A percentile compares a stretch with the other conserved stretches of the same genome.
phyloP scores from a whole-genome alignment of 2,797 vertebrate genomes.

The Picus viridis region DNA sequence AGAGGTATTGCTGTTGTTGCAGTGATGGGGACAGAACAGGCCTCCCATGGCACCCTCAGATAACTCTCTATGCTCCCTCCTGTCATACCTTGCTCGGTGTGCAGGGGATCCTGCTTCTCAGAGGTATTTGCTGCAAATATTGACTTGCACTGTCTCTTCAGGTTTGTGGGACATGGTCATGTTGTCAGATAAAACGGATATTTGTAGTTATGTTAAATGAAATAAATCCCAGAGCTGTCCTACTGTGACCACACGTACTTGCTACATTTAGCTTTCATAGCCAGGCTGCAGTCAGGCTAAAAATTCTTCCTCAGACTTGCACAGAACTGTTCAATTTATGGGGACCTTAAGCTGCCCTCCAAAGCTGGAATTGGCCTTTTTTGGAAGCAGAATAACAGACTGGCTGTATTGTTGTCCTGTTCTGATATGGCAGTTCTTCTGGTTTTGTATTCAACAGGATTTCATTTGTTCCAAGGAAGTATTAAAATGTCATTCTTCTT shows the following conservation, averaged over 20 bases:
- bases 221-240: not conserved
- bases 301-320: not conserved
- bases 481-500: constrained; percentile 12
- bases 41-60: not conserved
- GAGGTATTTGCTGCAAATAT: not conserved
- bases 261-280: constrained; percentile 11
- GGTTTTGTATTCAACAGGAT: constrained; percentile 1
- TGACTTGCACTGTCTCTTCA: not conserved
- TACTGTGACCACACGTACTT: not conserved
- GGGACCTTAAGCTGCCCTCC: not conserved
- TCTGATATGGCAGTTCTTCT: constrained; percentile 22
- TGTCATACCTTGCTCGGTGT: too few relatives aligned
- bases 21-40: not conserved
- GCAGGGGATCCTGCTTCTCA: not conserved
- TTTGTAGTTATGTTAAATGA: not conserved
- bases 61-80: too few relatives aligned
- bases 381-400: constrained; percentile 27
- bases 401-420: not conserved
- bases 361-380: constrained; percentile 46
- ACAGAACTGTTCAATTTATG: not conserved
- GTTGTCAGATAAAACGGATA: not conserved
- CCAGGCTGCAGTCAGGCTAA: not conserved
- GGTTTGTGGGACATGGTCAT: not conserved
- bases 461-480: constrained; percentile 17
- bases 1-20: not conserved